These are phyloP conservation scores for Otus scops DNA, from an alignment of 2,797 vertebrate species.

Conservation along the genomic window DNA sequence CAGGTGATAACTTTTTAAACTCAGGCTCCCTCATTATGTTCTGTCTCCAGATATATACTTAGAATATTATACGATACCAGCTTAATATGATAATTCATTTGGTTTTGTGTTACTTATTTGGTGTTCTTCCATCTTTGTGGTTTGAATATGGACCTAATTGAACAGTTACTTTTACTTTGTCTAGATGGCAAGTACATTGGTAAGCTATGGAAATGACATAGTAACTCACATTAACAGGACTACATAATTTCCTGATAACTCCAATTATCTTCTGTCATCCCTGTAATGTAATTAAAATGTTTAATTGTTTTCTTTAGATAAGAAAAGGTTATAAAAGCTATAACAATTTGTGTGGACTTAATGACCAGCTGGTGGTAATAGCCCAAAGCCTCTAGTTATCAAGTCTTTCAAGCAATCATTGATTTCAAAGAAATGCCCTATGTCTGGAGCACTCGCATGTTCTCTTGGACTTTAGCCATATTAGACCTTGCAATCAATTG, in stretches of 20 bases:
- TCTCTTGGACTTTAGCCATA: constrained; percentile 27
- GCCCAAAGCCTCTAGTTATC: constrained; percentile 13
- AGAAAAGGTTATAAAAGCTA: constrained; percentile 60
- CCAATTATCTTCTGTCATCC: constrained; percentile 66
- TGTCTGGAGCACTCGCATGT: neutral
- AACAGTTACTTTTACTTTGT: constrained; percentile 14
- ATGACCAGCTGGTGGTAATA: constrained; percentile 62
- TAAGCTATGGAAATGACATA: constrained; percentile 55
- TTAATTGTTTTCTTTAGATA: constrained; percentile 70
- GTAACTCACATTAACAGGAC: constrained; percentile 50
- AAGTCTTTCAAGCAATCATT: constrained; percentile 38
- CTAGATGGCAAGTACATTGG: constrained; percentile 13
- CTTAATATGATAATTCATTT: neutral
- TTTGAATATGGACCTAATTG: constrained; percentile 10
- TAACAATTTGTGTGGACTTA: constrained; percentile 63
- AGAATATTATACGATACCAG: neutral
- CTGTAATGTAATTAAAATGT: constrained; percentile 59
- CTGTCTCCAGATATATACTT: neutral
- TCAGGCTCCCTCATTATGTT: neutral
- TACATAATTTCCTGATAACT: constrained; percentile 58
- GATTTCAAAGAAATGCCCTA: constrained; percentile 26
- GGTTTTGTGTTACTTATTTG: neutral
- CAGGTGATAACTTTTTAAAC: neutral
- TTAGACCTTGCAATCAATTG: constrained; percentile 45
- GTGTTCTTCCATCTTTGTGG: neutral